Base-by-base conservation (phyloP, 1,140 invertebrate genomes). In the Oryctes rhinoceros region DNA sequence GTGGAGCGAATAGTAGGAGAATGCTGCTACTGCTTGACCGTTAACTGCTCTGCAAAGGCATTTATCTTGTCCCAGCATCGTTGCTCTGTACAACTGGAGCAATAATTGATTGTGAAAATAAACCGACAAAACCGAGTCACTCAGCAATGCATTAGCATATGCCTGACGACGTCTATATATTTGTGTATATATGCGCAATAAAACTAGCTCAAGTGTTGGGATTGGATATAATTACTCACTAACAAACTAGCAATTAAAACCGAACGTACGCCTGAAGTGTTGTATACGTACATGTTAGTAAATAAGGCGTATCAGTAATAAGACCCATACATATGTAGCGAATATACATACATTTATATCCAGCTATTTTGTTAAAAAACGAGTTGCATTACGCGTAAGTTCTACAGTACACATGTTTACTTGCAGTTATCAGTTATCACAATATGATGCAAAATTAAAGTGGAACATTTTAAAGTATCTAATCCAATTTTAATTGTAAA, bases 101-200 rank as follows among this genome's bases (percentile, higher is more conserved):
- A 67, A 67, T 67, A 67, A 67, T 67, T 67, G 65, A 67, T 67
- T 67, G 65, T 67, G 65, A 67, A 67, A 67, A 67, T 67, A 67
- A 67, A 67, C 65, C 65, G 20, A 67, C 65, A 67, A 67, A 67
- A 67, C 65, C 10, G 20, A 67, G 65, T 67, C 65, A 67, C 65
- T 67, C 65, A 67, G 65, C 65, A 35, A 67, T 24, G 18, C 65
- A 67, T 67, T 67, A 67, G 65, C 65, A 67, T 67, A 67, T 67
- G 30, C 30, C 30, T 35, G 65, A 67, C 18, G 3, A 18, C 18
- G 65, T 35, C 65, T 67, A 35, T 35, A 13, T 53, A 53, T 53
- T 53, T 67, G 65, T 67, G 65, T 67, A 35, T 67, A 35, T 24
- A 67, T 67, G 65, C 10, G 65, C 65, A 67, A 67, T 67, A 67